Percentiles rank a stretch among this genome's conserved stretches.
These are phyloP conservation scores for Perdita meconis DNA, from an alignment of 2,888 invertebrate species.

Conservation along the genomic window DNA sequence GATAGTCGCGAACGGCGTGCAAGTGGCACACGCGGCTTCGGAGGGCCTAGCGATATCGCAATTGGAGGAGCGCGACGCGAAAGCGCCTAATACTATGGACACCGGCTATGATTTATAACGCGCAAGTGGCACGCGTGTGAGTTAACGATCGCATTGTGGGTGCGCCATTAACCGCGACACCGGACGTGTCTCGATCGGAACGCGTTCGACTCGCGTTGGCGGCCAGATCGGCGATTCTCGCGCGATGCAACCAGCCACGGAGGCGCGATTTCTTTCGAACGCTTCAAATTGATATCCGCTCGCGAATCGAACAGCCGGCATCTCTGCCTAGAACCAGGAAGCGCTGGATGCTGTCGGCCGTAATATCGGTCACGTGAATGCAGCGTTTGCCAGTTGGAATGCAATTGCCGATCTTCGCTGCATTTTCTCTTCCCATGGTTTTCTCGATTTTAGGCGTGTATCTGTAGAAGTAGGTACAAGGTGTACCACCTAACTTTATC, in stretches of 20 bases:
- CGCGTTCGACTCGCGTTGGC: neutral
- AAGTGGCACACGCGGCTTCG: constrained; percentile 7
- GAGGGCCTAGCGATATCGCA: constrained; percentile 8
- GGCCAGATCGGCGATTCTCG: constrained; percentile 1
- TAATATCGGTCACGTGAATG: constrained; percentile 57
- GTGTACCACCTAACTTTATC: too few species aligned
- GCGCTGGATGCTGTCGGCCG: constrained; percentile 33
- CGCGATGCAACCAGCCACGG: constrained; percentile 14
- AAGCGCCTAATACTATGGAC: constrained; percentile 34
- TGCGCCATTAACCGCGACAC: constrained; percentile 6
- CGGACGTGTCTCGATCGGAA: neutral
- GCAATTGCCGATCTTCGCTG: constrained; percentile 32
- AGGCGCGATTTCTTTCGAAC: neutral
- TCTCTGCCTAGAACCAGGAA: constrained; percentile 49
- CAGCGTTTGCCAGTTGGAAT: constrained; percentile 45
- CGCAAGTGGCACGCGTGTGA: constrained; percentile 22
- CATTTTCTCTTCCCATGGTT: constrained; percentile 17
- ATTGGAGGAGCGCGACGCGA: constrained; percentile 25
- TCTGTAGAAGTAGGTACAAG: too few species aligned
- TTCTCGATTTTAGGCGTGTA: constrained; percentile 21
- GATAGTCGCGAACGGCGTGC: constrained; percentile 26
- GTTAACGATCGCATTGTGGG: constrained; percentile 5
- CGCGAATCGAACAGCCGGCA: too few species aligned
- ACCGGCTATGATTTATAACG: constrained; percentile 32
- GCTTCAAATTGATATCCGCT: neutral